Base-by-base conservation (phyloP, 2,888 invertebrate species). In the Hemicrepidius hirtus region DNA sequence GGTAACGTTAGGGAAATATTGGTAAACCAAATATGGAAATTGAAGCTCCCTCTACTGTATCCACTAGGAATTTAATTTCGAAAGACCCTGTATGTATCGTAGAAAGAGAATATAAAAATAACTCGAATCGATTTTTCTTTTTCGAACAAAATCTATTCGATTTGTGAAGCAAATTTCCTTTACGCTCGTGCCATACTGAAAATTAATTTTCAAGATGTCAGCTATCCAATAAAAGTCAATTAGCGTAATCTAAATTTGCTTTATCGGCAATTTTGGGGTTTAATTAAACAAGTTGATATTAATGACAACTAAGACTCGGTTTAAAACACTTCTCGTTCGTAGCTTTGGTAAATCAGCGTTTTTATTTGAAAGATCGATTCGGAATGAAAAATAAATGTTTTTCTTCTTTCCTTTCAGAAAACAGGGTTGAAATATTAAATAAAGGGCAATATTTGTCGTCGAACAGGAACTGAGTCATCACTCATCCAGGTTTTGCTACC, bases 161-260 rank as follows among this genome's bases (percentile, higher is more conserved):
- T 13, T 21, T 53, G 13, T 3, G 57, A 57, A 37, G 28, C 12
- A 12, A 57, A 37, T 57, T 57, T 57, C 20, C 37, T 57, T 28
- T 7, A 20, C 32, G n/a, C 46, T 63, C 21, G 21, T 32, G 41
- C 28, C 37, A 37, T 50, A 60, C 57, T 28, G 60, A 62, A 68
- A 68, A 68, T 68, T 68, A 68, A 60, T 68, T 68, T 60, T 53
- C 66, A 68, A 68, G 68, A 60, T 60, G 60, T 62, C 60, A 60
- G 49, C 60, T 53, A 68, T 60, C 68, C 50, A 68, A 68, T 68
- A 68, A 68, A 68, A 68, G 68, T 68, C 68, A 68, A 68, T 68
- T 68, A 68, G 50, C 49, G 12, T 60, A 68, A 68, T 68, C 68
- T 68, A 68, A 68, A 60, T 68, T 60, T 68, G 62, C 68, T 68